Conservation (phyloP, 2,113 vertebrate species). For the Blennius ocellaris region DNA sequence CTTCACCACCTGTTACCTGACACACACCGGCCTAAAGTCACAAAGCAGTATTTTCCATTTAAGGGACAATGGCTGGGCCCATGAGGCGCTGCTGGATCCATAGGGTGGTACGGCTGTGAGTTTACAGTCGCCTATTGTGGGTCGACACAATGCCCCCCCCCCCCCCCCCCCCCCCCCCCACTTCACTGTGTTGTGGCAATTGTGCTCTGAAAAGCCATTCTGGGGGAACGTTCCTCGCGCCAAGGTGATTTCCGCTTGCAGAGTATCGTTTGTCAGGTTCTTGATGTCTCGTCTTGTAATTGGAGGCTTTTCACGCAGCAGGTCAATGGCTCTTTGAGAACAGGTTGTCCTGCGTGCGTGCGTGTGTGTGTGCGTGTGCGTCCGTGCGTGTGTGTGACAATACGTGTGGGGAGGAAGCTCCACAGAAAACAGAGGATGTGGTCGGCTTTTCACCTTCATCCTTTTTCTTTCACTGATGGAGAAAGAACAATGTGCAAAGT, state of each 20-base stretch:
- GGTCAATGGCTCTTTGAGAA: slow-evolving; percentile 72
- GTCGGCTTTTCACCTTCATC: neutral
- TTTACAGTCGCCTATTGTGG: slow-evolving; percentile 77
- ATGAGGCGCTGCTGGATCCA: slow-evolving; percentile 65
- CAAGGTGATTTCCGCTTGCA: slow-evolving; percentile 73
- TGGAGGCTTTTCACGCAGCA: slow-evolving; percentile 66
- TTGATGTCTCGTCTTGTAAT: slow-evolving; percentile 79
- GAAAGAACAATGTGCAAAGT: no score
- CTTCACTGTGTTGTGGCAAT: slow-evolving; percentile 61
- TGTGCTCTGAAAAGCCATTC: slow-evolving; percentile 69
- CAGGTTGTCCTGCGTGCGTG: slow-evolving; percentile 53
- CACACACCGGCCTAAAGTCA: slow-evolving; percentile 66
- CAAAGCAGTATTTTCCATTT: slow-evolving; percentile 41
- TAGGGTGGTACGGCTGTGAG: slow-evolving; percentile 68
- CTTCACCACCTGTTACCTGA: slow-evolving; percentile 73
- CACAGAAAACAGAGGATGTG: slow-evolving; percentile 63
- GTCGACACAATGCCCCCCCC: slow-evolving; percentile 71
- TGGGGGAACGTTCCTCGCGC: slow-evolving; percentile 60
- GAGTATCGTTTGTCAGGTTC: slow-evolving; percentile 78
- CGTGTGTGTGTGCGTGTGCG: no score
- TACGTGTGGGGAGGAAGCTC: slow-evolving; percentile 56
- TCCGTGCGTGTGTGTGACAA: slow-evolving; percentile 39
- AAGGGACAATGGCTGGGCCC: slow-evolving; percentile 66
- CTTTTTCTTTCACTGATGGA: no score
- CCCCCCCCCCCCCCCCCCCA: slow-evolving; percentile 62